Evolutionary conservation across 2,797 vertebrate species (phyloP).

Genomic region (Poecilia wingei): DNA sequence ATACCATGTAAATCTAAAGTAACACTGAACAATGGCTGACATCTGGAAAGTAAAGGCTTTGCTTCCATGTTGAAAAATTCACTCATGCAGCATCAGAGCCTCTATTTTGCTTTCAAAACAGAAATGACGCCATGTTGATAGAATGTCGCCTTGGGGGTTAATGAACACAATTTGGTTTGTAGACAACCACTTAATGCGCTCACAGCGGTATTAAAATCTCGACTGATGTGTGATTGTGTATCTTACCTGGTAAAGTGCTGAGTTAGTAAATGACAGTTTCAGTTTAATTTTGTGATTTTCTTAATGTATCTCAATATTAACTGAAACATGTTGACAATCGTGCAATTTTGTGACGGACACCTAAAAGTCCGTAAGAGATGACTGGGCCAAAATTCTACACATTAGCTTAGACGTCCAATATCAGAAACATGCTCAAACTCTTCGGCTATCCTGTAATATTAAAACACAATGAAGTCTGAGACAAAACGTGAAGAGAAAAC

Average conservation of each 20-base stretch:
- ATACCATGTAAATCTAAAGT: too few species aligned
- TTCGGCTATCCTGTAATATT: not conserved
- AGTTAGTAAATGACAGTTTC: not conserved
- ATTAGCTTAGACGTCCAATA: not conserved
- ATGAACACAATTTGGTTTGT: not conserved
- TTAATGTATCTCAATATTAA: not conserved
- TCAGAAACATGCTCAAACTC: not conserved
- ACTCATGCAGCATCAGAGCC: not conserved
- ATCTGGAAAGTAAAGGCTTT: not conserved
- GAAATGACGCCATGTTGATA: not conserved
- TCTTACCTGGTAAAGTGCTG: not conserved
- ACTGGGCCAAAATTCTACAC: not conserved
- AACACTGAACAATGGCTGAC: not conserved
- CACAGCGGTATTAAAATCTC: not conserved
- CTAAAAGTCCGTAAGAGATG: not conserved
- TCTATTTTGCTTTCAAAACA: not conserved
- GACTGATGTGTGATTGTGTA: not conserved
- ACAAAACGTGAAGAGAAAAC: not conserved
- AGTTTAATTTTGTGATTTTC: not conserved
- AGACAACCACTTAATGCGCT: not conserved
- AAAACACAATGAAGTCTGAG: not conserved
- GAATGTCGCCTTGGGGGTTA: not conserved
- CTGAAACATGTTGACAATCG: not conserved
- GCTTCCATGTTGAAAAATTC: not conserved
- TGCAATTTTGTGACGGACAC: not conserved